Evolutionary conservation across 2,888 invertebrate genomes (phyloP), one percentile per base, ranked within the genome.

Genomic region (Barypeithes pellucidus): DNA sequence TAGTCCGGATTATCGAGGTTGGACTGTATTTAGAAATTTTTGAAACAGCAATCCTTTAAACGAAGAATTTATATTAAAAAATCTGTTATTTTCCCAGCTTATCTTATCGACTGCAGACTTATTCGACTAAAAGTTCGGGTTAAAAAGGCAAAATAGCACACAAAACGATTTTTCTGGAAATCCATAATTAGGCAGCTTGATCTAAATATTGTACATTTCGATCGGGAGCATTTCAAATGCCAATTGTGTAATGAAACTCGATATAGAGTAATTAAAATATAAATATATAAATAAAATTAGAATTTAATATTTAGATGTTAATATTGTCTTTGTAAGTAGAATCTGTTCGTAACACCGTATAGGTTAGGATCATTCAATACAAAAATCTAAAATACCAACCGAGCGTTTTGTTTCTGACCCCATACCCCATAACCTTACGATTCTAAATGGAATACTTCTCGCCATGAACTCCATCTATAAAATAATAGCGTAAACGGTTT

Each of bases 241-340:
- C 79, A 78, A 80, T 80, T 80, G 79, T 79, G 76, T 79, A 79
- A 81, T 83, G 36, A 50, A 82, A 84, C 82, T 83, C 81, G 82
- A 81, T 82, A 82, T 84, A 83, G 82, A 83, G 77, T 83, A 83
- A 84, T 84, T 84, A 82, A 84, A 75, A 83, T 85, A 85, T 85
- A 84, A 82, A 86, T 86, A 85, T 85, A 86, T 85, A 85, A 84
- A 85, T 85, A 84, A 81, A 84, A 82, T 81, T 85, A 84, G 84
- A 83, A 83, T 81, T 82, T 80, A 84, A 84, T 84, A 84, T 84
- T 84, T 84, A 86, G 86, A 83, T 86, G 86, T 86, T 86, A 86
- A 79, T 84, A 67, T 57, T 72, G 86, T 86, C 86, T 86, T 87
- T 87, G 87, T 87, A 87, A 86, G 86, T 87, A 87, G 86, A 85